Conservation (phyloP, 2,113 vertebrate species). For the Charina bottae region DNA sequence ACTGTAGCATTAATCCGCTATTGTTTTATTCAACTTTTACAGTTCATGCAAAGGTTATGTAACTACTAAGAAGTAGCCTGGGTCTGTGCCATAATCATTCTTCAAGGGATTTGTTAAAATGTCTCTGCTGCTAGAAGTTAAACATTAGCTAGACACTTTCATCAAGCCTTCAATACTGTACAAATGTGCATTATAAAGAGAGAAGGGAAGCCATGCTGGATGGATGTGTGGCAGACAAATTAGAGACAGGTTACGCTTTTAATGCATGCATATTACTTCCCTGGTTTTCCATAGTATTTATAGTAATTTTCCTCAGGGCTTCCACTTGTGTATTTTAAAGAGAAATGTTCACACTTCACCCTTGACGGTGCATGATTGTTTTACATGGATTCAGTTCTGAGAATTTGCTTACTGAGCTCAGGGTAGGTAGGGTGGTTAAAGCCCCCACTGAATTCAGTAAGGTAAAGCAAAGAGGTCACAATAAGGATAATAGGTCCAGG, state of each 20-base stretch:
- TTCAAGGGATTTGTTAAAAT: slow-evolving; percentile 62
- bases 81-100: slow-evolving; percentile 49
- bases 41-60: slow-evolving; percentile 63
- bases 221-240: slow-evolving; percentile 55
- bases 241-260: slow-evolving; percentile 50
- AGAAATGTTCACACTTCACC: background rate
- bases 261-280: slow-evolving; percentile 45
- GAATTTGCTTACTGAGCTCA: background rate
- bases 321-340: background rate
- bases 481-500: too few species aligned
- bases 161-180: slow-evolving; percentile 52
- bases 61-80: slow-evolving; percentile 54
- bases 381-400: background rate
- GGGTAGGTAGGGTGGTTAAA: background rate
- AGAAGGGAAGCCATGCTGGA: slow-evolving; percentile 58
- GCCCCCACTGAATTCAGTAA: too few species aligned
- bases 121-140: slow-evolving; percentile 63
- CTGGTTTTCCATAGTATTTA: slow-evolving; percentile 5
- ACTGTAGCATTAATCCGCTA: slow-evolving; percentile 21
- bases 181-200: slow-evolving; percentile 55
- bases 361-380: background rate
- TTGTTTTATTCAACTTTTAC: slow-evolving; percentile 57
- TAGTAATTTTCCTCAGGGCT: slow-evolving; percentile 24
- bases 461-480: too few species aligned
- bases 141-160: slow-evolving; percentile 63